Evolutionary conservation across 1,140 invertebrate genomes (phyloP).

Genomic region (Camponotus pennsylvanicus): DNA sequence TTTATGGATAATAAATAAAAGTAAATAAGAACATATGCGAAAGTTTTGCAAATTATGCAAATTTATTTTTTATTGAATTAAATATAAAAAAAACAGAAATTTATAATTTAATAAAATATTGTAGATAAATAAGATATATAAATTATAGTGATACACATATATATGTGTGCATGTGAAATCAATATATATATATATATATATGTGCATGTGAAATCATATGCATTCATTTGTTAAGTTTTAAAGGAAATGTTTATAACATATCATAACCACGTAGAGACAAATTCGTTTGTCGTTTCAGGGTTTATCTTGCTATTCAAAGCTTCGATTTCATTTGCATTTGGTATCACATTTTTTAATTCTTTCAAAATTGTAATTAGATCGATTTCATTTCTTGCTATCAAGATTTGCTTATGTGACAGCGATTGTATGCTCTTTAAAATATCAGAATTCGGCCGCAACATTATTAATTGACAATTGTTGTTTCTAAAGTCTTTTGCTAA

Average conservation of each 20-base stretch:
- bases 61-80: background rate
- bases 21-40: background rate
- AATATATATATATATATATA: no score
- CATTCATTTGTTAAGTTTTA: background rate
- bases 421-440: constrained; percentile 74
- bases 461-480: constrained; percentile 66
- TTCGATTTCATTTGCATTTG: constrained; percentile 18
- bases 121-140: background rate
- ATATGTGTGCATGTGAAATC: no score
- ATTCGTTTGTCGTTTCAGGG: constrained; percentile 30
- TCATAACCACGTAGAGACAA: constrained; percentile 65
- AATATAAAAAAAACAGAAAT: background rate
- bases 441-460: constrained; percentile 71
- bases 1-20: background rate
- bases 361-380: constrained; percentile 69
- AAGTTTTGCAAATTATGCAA: background rate
- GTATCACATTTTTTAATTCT: constrained; percentile 35
- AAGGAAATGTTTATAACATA: background rate
- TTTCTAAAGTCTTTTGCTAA: constrained; percentile 75
- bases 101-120: background rate
- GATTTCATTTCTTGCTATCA: constrained; percentile 61
- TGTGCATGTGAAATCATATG: background rate
- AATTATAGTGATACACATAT: background rate
- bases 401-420: constrained; percentile 65
- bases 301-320: constrained; percentile 14